Evolutionary conservation across 2,113 vertebrate genomes (phyloP).

Genomic region (Parus major): DNA sequence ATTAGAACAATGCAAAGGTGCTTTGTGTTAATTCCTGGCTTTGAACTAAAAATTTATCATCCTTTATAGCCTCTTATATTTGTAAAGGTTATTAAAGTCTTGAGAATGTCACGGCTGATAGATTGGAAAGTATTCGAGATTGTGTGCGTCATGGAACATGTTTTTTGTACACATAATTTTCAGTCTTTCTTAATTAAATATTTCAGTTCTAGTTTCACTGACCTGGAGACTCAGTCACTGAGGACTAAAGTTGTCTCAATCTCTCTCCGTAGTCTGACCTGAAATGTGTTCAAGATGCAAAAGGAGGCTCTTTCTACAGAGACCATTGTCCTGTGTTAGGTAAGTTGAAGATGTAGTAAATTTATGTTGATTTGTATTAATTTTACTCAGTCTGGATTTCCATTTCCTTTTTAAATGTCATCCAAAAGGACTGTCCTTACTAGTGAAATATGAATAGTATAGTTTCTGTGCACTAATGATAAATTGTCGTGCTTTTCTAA

Average conservation of each 20-base stretch:
- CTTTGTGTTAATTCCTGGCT: background rate
- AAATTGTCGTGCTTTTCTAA: background rate
- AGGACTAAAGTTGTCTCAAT: slow-evolving; percentile 18
- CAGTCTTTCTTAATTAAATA: background rate
- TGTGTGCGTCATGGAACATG: background rate
- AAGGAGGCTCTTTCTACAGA: slow-evolving; percentile 99
- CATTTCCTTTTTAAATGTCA: background rate
- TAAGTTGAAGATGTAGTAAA: slow-evolving; percentile 74
- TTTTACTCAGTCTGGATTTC: background rate
- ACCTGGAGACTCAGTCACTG: background rate
- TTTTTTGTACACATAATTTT: background rate
- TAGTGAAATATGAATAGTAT: background rate
- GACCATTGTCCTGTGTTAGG: slow-evolving; percentile 98
- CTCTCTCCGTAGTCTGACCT: slow-evolving; percentile 87
- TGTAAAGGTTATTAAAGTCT: background rate
- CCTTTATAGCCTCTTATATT: background rate
- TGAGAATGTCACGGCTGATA: background rate
- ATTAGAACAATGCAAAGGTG: background rate
- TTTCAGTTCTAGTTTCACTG: background rate
- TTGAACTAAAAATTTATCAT: background rate
- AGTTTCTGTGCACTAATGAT: background rate
- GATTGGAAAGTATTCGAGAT: background rate
- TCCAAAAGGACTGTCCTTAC: background rate
- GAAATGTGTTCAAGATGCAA: slow-evolving; percentile 98
- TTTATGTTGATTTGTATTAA: background rate